phyloP scores from a whole-genome alignment of 2,113 vertebrate genomes.

The Colaptes auratus region DNA sequence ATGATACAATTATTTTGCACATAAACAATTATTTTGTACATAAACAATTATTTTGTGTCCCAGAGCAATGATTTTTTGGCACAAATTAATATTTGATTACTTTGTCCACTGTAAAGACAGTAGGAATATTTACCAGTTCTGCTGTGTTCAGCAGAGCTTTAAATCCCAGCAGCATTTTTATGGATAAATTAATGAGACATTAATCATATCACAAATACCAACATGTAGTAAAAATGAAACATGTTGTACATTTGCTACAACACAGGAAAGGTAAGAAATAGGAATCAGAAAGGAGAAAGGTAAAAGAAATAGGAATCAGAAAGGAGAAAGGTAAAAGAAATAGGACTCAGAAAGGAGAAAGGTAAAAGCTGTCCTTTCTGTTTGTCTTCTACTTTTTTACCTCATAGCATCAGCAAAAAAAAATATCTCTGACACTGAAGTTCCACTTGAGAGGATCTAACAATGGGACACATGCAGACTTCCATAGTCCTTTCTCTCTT shows the following conservation, averaged over 20 bases:
- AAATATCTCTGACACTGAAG: conserved; percentile 55
- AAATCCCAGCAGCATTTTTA: background rate
- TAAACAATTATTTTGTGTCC: background rate
- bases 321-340: background rate
- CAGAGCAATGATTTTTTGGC: background rate
- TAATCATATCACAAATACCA: background rate
- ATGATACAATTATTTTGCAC: background rate
- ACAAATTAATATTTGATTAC: conserved; percentile 2
- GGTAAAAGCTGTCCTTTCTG: conserved; percentile 4
- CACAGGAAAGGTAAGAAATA: background rate
- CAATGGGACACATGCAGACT: background rate
- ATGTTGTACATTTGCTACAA: conserved; percentile 8
- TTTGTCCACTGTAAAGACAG: background rate
- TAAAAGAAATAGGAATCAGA: background rate
- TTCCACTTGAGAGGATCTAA: conserved; percentile 39
- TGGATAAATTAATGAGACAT: background rate
- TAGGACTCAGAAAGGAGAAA: background rate
- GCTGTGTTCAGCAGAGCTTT: background rate
- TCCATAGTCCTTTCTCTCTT: conserved; percentile 25
- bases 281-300: background rate
- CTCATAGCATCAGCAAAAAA: conserved; percentile 25
- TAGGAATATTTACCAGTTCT: background rate
- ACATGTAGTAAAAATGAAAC: conserved; percentile 13
- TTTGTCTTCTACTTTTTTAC: conserved; percentile 44
- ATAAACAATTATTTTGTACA: background rate